Evolutionary conservation across 2,797 vertebrate species (phyloP), one percentile per base, ranked within the genome.

Genomic region (Protonibea diacanthus): DNA sequence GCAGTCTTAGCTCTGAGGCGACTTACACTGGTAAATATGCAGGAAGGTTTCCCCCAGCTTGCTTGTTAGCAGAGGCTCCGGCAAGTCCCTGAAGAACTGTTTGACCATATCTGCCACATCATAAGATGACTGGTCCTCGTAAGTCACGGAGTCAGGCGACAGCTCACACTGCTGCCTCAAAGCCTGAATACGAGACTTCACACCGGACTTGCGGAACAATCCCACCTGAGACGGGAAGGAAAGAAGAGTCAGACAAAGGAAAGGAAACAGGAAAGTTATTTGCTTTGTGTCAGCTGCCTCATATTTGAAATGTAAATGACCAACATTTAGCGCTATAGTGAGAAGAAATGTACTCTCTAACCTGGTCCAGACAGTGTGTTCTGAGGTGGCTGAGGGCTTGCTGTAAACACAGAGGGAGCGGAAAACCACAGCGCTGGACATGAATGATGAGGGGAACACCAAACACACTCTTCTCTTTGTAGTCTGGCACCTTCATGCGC

Each of bases 71-170:
- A 99, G 96, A 3, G 98, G 98, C 66, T 99, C 98, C 0, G 98
- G 98, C 51, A 99, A 91, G 88, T 99, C 98, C 66, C 98, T 95
- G 94, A 99, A 99, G 93, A 99, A 99, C 88, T 99, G 98, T 66
- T 99, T 99, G 71, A 99, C 96, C 98, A 99, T 98, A 86, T 99
- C 98, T 0, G 98, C 98, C 86, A 99, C 97, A 18, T 99, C 98
- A 0, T 99, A 99, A 0, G 98, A 97, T 0, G 97, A 99, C 68
- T 99, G 98, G 68, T 98, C 98, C 70, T 98, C 97, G 11, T 98
- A 99, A 94, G 71, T 95, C 88, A 99, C 96, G 0, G 93, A 95
- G 76, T 98, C 97, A 0, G 97, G 97, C 38, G 94, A 97, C 86
- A 83, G 93, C 91, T 99, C 98, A 0, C 98, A 99, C 96, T 98